Evolutionary conservation across 1,140 invertebrate species (phyloP).

Genomic region (Drosophila sechellia): DNA sequence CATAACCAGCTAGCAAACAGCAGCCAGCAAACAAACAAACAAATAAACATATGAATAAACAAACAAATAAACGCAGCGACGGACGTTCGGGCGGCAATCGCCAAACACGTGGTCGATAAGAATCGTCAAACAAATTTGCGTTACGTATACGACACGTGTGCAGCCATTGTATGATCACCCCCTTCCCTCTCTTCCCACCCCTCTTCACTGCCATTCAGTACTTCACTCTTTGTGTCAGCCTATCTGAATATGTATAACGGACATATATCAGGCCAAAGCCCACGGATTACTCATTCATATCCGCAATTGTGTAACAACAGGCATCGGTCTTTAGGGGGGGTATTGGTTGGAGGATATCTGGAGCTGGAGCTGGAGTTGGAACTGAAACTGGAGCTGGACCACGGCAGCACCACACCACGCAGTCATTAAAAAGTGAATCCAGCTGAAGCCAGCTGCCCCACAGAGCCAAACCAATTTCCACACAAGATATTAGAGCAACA

Average conservation of each 20-base stretch:
- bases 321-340: not conserved
- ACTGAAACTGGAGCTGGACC: constrained; percentile 42
- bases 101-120: constrained; percentile 74
- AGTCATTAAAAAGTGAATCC: constrained; percentile 82
- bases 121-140: constrained; percentile 75
- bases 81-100: constrained; percentile 12
- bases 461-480: constrained; percentile 67
- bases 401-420: constrained; percentile 44
- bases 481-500: constrained; percentile 80
- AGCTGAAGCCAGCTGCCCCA: constrained; percentile 55
- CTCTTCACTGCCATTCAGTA: not conserved
- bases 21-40: constrained; percentile 4
- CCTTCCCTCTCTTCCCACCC: not conserved
- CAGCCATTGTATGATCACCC: constrained; percentile 54
- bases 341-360: constrained; percentile 25
- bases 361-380: constrained; percentile 20
- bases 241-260: constrained; percentile 59
- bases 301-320: constrained; percentile 76
- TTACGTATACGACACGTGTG: constrained; percentile 82
- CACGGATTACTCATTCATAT: constrained; percentile 83
- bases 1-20: constrained; percentile 48
- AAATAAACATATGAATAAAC: not conserved
- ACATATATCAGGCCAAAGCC: constrained; percentile 81
- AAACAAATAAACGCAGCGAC: constrained; percentile 18
- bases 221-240: constrained; percentile 35